Evolutionary conservation across 2,797 vertebrate genomes (phyloP).

Genomic region (Nyctalus aviator): DNA sequence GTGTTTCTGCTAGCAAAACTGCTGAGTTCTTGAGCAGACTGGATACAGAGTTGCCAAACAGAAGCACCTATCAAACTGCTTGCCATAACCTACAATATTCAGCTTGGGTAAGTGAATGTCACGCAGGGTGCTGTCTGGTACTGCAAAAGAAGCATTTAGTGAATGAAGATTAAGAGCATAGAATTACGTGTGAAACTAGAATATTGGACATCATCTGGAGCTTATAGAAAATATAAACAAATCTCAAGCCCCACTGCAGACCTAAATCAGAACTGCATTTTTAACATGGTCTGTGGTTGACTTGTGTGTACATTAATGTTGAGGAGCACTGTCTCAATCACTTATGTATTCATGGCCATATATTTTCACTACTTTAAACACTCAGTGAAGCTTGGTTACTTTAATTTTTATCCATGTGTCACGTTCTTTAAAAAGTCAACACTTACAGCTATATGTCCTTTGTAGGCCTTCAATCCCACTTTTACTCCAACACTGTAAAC

Average conservation of each 20-base stretch:
- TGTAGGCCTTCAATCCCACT: neutral
- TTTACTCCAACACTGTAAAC: neutral
- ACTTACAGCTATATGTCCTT: neutral
- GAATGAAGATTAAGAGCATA: neutral
- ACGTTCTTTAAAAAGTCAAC: neutral
- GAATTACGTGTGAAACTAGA: neutral
- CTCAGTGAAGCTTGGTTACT: neutral
- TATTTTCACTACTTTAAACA: neutral
- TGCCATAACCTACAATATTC: constrained; percentile 57
- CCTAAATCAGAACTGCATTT: neutral
- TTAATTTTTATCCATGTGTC: neutral
- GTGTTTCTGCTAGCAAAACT: constrained; percentile 85
- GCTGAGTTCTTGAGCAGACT: constrained; percentile 84
- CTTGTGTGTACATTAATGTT: neutral
- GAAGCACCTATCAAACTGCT: constrained; percentile 69
- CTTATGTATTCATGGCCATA: neutral
- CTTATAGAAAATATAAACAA: neutral
- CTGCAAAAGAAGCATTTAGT: neutral
- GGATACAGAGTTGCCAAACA: constrained; percentile 58
- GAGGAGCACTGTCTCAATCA: too few relatives aligned
- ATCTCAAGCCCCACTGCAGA: neutral
- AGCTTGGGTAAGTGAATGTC: constrained; percentile 83
- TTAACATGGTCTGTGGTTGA: neutral
- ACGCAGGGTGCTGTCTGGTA: neutral
- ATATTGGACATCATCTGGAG: neutral